These are phyloP conservation scores for Melinaea menophilus DNA, from an alignment of 2,888 invertebrate species.

Conservation along the genomic window DNA sequence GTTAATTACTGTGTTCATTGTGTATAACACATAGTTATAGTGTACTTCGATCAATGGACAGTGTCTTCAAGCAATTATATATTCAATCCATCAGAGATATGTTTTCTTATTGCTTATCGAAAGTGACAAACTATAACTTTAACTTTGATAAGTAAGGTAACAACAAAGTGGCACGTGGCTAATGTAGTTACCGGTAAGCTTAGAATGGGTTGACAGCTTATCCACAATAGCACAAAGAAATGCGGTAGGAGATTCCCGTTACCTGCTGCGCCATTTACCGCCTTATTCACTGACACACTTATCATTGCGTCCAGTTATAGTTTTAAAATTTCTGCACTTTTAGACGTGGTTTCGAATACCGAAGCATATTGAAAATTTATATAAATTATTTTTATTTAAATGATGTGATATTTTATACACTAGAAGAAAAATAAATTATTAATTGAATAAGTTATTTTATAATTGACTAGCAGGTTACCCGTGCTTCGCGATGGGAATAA, in stretches of 20 bases:
- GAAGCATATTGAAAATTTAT: background rate
- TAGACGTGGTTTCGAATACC: conserved; percentile 6
- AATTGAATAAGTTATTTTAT: too few relatives aligned
- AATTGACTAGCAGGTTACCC: too few relatives aligned
- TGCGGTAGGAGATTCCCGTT: conserved; percentile 24
- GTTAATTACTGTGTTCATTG: too few relatives aligned
- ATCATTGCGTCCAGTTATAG: conserved; percentile 23
- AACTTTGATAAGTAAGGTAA: conserved; percentile 16
- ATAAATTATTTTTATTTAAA: background rate
- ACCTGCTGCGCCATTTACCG: conserved; percentile 36
- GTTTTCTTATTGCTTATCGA: conserved; percentile 8
- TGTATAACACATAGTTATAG: too few relatives aligned
- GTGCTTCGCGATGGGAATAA: too few relatives aligned
- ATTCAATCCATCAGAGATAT: background rate
- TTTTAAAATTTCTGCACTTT: conserved; percentile 21
- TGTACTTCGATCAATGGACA: too few relatives aligned
- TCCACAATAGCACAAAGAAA: conserved; percentile 38
- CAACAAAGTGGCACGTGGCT: conserved; percentile 27
- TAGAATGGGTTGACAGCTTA: conserved; percentile 42
- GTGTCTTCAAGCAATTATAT: background rate
- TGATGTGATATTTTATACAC: background rate
- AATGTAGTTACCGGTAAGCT: conserved; percentile 27
- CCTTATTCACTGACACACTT: conserved; percentile 33
- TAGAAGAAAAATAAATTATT: too few relatives aligned
- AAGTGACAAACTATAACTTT: conserved; percentile 22